These are phyloP conservation scores for Stegodyphus dumicola DNA, from an alignment of 1,140 invertebrate genomes.

Conservation along the genomic window DNA sequence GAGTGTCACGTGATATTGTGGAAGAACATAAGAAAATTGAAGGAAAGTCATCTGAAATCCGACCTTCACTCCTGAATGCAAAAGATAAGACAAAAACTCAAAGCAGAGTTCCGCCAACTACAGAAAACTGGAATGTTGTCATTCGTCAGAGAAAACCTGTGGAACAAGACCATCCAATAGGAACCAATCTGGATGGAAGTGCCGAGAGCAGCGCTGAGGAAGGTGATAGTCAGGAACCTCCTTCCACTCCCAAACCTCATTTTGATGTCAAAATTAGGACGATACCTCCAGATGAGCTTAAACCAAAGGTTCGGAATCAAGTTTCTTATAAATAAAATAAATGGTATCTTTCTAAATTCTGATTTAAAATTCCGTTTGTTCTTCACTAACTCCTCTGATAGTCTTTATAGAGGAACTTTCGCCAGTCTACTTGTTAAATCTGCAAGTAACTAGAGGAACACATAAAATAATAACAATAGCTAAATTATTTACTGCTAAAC, in stretches of 20 bases:
- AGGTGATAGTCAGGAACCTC: neutral
- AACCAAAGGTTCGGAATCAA: conserved; percentile 17
- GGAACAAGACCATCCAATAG: neutral
- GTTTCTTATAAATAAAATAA: too few species aligned
- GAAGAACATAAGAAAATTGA: conserved; percentile 9
- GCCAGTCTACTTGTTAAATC: too few species aligned
- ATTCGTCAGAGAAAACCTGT: conserved; percentile 33
- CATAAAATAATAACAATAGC: too few species aligned
- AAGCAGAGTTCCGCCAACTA: neutral
- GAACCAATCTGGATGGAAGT: neutral
- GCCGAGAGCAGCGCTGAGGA: conserved; percentile 3
- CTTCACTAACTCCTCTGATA: too few species aligned
- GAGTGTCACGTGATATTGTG: conserved; percentile 2
- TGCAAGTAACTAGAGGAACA: too few species aligned
- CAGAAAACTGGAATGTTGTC: conserved; percentile 35
- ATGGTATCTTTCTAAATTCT: too few species aligned
- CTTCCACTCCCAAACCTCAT: neutral
- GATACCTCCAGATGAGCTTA: conserved; percentile 4
- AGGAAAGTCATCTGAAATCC: neutral
- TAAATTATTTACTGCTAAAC: too few species aligned
- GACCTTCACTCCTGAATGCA: too few species aligned
- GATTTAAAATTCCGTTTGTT: too few species aligned
- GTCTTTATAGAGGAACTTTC: too few species aligned
- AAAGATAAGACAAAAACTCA: neutral
- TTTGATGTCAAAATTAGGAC: conserved; percentile 50